These are phyloP conservation scores for Pipistrellus nathusii DNA, from an alignment of 2,797 vertebrate genomes.

Conservation along the genomic window DNA sequence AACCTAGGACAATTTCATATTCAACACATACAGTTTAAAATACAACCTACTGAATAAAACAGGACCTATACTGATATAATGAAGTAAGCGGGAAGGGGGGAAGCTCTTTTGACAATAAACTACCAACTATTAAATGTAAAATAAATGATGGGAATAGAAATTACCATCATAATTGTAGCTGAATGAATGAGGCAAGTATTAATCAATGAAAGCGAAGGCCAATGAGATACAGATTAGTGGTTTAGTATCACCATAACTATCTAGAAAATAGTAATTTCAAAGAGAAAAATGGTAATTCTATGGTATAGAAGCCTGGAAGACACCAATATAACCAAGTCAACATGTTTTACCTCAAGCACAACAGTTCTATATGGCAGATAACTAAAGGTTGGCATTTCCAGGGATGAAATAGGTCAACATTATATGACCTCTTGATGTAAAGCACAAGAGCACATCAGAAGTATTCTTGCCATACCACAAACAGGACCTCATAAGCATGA, in stretches of 20 bases:
- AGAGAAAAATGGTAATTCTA: not conserved
- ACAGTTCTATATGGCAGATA: no score
- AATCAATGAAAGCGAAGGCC: not conserved
- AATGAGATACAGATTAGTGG: not conserved
- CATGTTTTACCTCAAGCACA: no score
- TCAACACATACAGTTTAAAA: constrained; percentile 25
- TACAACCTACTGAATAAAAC: not conserved
- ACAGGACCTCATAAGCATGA: not conserved
- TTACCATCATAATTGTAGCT: not conserved
- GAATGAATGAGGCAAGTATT: not conserved
- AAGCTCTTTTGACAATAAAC: not conserved
- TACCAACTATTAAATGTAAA: not conserved
- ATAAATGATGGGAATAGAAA: not conserved
- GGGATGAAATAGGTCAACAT: not conserved
- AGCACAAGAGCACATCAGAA: not conserved
- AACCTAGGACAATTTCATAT: constrained; percentile 32
- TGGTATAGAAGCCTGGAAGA: not conserved
- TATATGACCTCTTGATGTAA: not conserved
- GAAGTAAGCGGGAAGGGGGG: not conserved
- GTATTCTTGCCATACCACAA: not conserved
- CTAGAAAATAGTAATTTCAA: not conserved
- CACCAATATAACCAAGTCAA: not conserved
- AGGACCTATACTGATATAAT: not conserved
- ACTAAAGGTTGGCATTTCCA: not conserved
- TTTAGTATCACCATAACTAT: not conserved